Evolutionary conservation across 2,888 invertebrate genomes (phyloP), one percentile per base, ranked within the genome.

Genomic region (Lissocephala sabroskyi): DNA sequence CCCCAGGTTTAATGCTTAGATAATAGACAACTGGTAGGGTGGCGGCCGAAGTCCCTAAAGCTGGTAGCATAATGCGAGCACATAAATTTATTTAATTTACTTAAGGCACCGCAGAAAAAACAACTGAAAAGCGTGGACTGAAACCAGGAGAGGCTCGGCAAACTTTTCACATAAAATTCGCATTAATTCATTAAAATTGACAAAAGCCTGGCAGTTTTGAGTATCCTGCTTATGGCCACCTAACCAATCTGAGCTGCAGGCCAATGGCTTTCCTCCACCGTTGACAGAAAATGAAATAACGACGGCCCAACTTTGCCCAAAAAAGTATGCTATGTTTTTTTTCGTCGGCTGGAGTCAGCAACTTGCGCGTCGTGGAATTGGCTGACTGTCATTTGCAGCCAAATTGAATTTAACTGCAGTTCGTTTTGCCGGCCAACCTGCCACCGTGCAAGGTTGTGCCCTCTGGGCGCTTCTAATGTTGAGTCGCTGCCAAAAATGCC

Each of bases 121-220:
- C 9, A 35, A 14, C 10, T 35, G 10, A 35, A 16, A 35, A 35
- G 16, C 14, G 9, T 10, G 1, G 16, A 23, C 23, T 23, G 35
- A 13, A 16, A 44, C 33, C 41, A 41, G 23, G 23, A 23, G 3
- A n/a, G n/a, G 29, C 45, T 41, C 48, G 36, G 51, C 45, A 51
- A 73, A 73, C 75, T 73, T 73, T 75, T 60, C 75, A 65, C 73
- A 73, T 77, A 77, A 73, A 73, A 73, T 77, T 56, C 73, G 62
- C 75, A 73, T 73, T 77, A 75, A 70, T 73, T 73, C 73, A 73
- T 73, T 73, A 71, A 70, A 73, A 66, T 77, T 77, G 78, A 77
- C 78, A 77, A 77, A 65, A 76, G 66, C 70, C 70, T 47, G 50
- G 65, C 50, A 35, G 54, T 60, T 54, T 57, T 51, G 51, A n/a